These are phyloP conservation scores for Orthonychiurus folsomi DNA, from an alignment of 2,888 invertebrate species.

Conservation along the genomic window DNA sequence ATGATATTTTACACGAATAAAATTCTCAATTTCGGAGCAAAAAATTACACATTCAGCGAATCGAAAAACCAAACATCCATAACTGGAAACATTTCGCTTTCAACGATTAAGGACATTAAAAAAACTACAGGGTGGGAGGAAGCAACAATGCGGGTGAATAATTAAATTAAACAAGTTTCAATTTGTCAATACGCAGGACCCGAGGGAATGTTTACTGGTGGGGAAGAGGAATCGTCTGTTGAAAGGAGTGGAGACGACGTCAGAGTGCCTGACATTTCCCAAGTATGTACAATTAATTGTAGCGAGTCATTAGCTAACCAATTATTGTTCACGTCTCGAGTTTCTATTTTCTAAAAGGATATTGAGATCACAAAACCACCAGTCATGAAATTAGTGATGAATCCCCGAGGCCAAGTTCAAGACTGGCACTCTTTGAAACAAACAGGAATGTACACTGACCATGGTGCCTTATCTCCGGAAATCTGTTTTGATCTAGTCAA, in stretches of 20 bases:
- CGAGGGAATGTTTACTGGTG: constrained; percentile 39
- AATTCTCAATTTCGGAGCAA: neutral
- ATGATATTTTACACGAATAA: neutral
- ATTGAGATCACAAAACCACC: constrained; percentile 40
- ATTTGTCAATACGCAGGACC: constrained; percentile 28
- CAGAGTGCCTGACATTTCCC: constrained; percentile 23
- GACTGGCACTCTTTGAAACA: constrained; percentile 59
- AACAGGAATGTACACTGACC: constrained; percentile 56
- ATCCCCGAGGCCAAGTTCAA: constrained; percentile 63
- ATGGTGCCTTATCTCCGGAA: constrained; percentile 60
- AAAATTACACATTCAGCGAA: no score
- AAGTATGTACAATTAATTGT: constrained; percentile 21
- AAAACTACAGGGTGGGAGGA: no score
- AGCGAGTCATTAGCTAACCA: no score
- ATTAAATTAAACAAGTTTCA: no score
- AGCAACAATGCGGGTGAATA: no score
- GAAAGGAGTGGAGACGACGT: constrained; percentile 22
- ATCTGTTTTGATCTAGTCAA: constrained; percentile 67
- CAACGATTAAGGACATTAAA: no score
- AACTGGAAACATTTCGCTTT: no score
- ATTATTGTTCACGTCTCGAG: neutral
- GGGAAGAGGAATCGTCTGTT: constrained; percentile 37
- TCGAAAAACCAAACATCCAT: no score
- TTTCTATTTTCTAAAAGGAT: constrained; percentile 36
- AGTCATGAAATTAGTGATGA: constrained; percentile 63